Evolutionary conservation across 1,140 invertebrate genomes (phyloP), one percentile per base, ranked within the genome.

Genomic region (Arctopsyche grandis): DNA sequence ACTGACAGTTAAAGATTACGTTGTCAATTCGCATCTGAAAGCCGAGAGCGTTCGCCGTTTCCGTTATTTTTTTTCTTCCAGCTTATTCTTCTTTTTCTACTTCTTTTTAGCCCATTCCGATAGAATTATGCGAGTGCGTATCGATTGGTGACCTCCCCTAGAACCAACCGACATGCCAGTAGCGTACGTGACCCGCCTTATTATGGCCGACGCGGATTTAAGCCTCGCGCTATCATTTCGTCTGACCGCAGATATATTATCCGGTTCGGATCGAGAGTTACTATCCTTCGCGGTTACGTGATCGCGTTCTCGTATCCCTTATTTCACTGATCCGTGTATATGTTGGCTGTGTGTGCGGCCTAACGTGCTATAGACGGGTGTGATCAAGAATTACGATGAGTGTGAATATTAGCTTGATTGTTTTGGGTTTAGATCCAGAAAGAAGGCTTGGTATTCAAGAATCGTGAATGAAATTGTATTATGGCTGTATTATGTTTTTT

Each of bases 1-100:
- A 66, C 24, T 66, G 63, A 66, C 63, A 66, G 63, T 21, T 66
- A 66, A 66, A 66, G 63, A 66, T 66, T 66, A 66, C 63, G 24
- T 66, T 66, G 63, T 66, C 63, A 66, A 66, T 21, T 66, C 63
- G 22, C 63, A 66, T 66, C 24, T 21, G 22, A 66, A 24, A 24
- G 63, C 16, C 63, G 24, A 66, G 29, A 38, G 29, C 29, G 29
- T 38, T 38, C 29, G 29, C 29, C 29, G 29, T 38, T 38, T 38
- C 29, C 3, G 29, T 7, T 38, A 38, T 38, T 38, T 38, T 38
- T 38, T 38, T 38, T 38, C 7, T 38, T 7, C 29, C n/a, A n/a
- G n/a, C n/a, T n/a, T n/a, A n/a, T 38, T 38, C 29, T 38, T 4
- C 29, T 38, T 38, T 4, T 38, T 38, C 29, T 38, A 4, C 29